Conservation (phyloP, 2,888 invertebrate genomes). For the Luperina testacea region DNA sequence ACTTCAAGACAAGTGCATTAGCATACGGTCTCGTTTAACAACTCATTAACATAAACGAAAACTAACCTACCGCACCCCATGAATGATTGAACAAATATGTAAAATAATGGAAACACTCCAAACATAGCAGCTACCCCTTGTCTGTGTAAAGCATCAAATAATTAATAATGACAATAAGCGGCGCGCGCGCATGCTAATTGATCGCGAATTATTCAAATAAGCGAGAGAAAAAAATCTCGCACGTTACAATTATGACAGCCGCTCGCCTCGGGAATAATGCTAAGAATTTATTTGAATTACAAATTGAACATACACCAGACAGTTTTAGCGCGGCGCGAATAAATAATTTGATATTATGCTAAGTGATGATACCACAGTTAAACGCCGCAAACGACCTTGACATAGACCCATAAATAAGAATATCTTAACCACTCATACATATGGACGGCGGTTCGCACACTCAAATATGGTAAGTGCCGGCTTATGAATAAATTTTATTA, state of each 20-base stretch:
- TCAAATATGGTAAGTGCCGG: constrained; percentile 89
- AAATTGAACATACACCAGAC: constrained; percentile 86
- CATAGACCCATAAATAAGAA: constrained; percentile 90
- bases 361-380: constrained; percentile 86
- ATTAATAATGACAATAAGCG: constrained; percentile 64
- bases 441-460: constrained; percentile 88
- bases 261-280: constrained; percentile 79
- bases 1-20: constrained; percentile 36
- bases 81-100: constrained; percentile 77
- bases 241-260: constrained; percentile 85
- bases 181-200: constrained; percentile 75
- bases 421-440: constrained; percentile 90
- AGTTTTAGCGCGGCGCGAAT: constrained; percentile 88
- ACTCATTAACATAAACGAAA: constrained; percentile 71
- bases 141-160: constrained; percentile 52
- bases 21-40: constrained; percentile 61
- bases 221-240: constrained; percentile 78
- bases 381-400: constrained; percentile 85
- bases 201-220: constrained; percentile 72
- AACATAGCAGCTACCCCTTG: constrained; percentile 65
- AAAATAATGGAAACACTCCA: constrained; percentile 73
- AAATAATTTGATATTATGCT: constrained; percentile 90
- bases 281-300: constrained; percentile 88
- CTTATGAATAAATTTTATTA: constrained; percentile 90
- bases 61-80: constrained; percentile 78